phyloP scores from a whole-genome alignment of 2,888 invertebrate genomes.

The Chrysolina americana region DNA sequence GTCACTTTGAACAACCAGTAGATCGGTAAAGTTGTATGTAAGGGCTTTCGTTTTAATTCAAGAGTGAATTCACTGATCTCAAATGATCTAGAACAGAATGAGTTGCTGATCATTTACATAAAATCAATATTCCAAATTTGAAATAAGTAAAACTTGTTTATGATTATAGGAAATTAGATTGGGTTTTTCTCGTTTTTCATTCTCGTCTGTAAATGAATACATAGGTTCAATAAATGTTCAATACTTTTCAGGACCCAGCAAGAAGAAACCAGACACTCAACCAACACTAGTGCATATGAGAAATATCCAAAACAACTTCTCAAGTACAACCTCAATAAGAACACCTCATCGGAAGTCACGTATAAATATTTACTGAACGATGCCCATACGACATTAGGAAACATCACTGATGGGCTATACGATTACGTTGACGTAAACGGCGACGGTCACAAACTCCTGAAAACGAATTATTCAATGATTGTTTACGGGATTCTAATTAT shows the following conservation, averaged over 20 bases:
- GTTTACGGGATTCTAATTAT: slow-evolving; percentile 75
- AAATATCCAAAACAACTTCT: neutral
- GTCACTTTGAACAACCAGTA: too few relatives aligned
- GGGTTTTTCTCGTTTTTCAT: neutral
- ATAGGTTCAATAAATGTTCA: neutral
- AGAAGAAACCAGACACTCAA: slow-evolving; percentile 30
- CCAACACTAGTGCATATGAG: neutral
- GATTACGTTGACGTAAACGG: slow-evolving; percentile 22
- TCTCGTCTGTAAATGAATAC: neutral
- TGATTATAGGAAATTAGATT: too few relatives aligned
- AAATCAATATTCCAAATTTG: too few relatives aligned
- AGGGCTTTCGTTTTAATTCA: too few relatives aligned
- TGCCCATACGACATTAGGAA: neutral
- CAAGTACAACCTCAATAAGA: neutral
- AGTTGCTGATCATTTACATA: too few relatives aligned
- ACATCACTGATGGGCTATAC: neutral
- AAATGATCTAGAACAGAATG: too few relatives aligned
- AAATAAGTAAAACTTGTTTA: too few relatives aligned
- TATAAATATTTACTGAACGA: neutral
- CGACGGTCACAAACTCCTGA: slow-evolving; percentile 33
- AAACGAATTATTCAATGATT: slow-evolving; percentile 53
- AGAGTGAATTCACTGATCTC: too few relatives aligned
- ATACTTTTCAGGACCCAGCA: slow-evolving; percentile 28
- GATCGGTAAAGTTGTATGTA: too few relatives aligned
- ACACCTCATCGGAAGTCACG: neutral